phyloP scores from a whole-genome alignment of 2,888 invertebrate species.

The Amphiduros pacificus region DNA sequence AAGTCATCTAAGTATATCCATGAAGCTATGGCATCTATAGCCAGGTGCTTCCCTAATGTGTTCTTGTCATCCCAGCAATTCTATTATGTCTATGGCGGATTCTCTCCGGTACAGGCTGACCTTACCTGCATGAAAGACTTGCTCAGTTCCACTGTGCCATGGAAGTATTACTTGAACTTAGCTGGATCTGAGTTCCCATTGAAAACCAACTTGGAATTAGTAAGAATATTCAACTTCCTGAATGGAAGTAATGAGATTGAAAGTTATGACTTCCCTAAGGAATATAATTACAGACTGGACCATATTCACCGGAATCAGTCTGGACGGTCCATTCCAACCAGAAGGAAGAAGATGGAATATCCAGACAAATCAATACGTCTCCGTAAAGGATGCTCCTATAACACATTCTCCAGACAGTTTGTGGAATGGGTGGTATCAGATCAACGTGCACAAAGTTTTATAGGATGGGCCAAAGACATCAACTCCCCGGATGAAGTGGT shows the following conservation, averaged over 20 bases:
- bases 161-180: constrained; percentile 38
- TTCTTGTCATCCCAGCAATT: constrained; percentile 26
- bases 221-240: constrained; percentile 27
- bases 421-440: constrained; percentile 43
- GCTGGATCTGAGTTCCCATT: constrained; percentile 37
- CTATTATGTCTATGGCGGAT: constrained; percentile 32
- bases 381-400: constrained; percentile 50
- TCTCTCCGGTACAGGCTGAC: constrained; percentile 32
- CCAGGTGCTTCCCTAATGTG: constrained; percentile 34
- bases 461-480: constrained; percentile 47
- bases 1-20: constrained; percentile 20
- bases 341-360: constrained; percentile 5
- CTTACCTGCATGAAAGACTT: constrained; percentile 33
- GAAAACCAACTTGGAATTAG: constrained; percentile 37
- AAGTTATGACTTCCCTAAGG: constrained; percentile 19
- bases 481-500: constrained; percentile 53
- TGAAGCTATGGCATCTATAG: constrained; percentile 19
- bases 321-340: background rate
- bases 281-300: background rate
- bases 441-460: constrained; percentile 35
- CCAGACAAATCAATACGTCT: constrained; percentile 26
- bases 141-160: constrained; percentile 12
- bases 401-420: constrained; percentile 43
- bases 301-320: background rate
- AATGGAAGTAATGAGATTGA: constrained; percentile 35